Evolutionary conservation across 2,113 vertebrate genomes (phyloP).

Genomic region (Chlorodrepanis virens): DNA sequence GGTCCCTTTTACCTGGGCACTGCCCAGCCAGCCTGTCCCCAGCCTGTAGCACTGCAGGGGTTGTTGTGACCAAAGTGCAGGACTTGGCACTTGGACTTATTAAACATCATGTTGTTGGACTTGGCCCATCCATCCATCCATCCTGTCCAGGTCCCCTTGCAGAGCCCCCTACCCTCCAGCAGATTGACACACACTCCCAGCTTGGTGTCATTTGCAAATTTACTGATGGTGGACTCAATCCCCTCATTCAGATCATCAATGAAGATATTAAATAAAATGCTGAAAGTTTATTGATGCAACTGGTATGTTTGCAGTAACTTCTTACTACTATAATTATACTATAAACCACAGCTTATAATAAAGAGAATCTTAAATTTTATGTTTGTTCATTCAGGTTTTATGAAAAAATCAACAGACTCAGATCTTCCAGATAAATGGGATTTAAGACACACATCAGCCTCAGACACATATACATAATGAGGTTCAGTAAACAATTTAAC

Average conservation of each 20-base stretch:
- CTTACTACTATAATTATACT: neutral
- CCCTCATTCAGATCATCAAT: neutral
- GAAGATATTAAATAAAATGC: neutral
- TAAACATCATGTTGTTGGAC: neutral
- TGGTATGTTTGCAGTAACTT: neutral
- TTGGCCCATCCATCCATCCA: neutral
- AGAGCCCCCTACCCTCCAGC: neutral
- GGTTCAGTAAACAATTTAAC: conserved; percentile 1
- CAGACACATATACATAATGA: neutral
- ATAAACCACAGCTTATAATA: neutral
- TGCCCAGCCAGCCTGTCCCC: neutral
- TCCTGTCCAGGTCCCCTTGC: neutral
- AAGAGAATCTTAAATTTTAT: neutral
- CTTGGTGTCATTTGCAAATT: neutral
- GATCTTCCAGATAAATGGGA: neutral
- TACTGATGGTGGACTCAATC: neutral
- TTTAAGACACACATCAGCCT: neutral
- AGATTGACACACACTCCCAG: neutral
- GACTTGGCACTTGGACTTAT: neutral
- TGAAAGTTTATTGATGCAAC: neutral
- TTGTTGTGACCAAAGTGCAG: neutral
- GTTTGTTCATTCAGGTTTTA: neutral
- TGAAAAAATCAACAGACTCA: neutral
- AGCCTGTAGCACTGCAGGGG: neutral
- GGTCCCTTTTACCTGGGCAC: neutral